Evolutionary conservation across 2,888 invertebrate genomes (phyloP).

Genomic region (Acleris emargana): DNA sequence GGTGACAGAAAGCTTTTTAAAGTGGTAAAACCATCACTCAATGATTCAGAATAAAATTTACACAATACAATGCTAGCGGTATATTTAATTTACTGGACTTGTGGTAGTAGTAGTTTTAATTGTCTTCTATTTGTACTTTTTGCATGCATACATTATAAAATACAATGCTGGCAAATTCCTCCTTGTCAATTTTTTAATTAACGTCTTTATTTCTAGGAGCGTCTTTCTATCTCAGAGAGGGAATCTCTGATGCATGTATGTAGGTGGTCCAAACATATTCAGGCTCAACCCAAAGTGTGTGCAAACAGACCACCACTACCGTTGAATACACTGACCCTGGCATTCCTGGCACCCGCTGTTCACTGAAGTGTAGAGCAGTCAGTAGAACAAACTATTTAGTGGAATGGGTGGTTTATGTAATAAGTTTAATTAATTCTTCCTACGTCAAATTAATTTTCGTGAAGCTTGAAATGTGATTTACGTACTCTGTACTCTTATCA

Average conservation of each 20-base stretch:
- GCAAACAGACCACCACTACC: conserved; percentile 55
- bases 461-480: conserved; percentile 8
- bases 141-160: too few relatives aligned
- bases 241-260: conserved; percentile 88
- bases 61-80: too few relatives aligned
- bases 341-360: conserved; percentile 64
- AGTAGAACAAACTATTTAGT: not conserved
- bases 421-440: not conserved
- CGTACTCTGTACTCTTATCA: conserved; percentile 13
- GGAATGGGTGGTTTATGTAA: not conserved
- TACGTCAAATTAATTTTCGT: conserved; percentile 2
- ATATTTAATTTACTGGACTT: too few relatives aligned
- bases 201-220: conserved; percentile 80
- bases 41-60: too few relatives aligned
- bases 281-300: conserved; percentile 86
- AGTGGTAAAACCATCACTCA: too few relatives aligned
- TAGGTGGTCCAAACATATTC: conserved; percentile 91
- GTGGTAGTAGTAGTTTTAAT: too few relatives aligned
- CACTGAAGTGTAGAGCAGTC: conserved; percentile 51
- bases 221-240: conserved; percentile 85
- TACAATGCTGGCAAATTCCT: too few relatives aligned
- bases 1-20: too few relatives aligned
- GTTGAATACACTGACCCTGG: conserved; percentile 62
- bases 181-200: not conserved
- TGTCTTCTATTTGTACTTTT: too few relatives aligned